Evolutionary conservation across 2,797 vertebrate genomes (phyloP).

Genomic region (Hybognathus amarus): DNA sequence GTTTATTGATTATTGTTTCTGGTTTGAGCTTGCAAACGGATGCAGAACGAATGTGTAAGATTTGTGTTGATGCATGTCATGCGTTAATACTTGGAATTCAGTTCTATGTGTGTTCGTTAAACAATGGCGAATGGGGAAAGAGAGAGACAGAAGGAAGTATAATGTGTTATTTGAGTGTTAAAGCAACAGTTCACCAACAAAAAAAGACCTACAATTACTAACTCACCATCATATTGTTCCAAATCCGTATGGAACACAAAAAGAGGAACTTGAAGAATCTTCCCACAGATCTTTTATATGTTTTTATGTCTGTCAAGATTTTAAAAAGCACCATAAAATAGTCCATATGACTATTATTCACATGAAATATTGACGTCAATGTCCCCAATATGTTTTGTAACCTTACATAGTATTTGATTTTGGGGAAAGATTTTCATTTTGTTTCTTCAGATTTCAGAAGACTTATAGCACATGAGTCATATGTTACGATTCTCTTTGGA

Average conservation of each 20-base stretch:
- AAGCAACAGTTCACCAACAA: conserved; percentile 7
- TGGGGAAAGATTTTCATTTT: not conserved
- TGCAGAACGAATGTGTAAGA: not conserved
- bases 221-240: not conserved
- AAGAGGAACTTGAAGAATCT: not conserved
- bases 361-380: not conserved
- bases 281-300: not conserved
- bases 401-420: not conserved
- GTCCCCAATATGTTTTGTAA: not conserved
- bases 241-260: not conserved
- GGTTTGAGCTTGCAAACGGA: conserved; percentile 7
- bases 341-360: too few relatives aligned
- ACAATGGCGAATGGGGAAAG: not conserved
- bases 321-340: not conserved
- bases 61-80: conserved; percentile 31
- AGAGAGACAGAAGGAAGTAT: not conserved
- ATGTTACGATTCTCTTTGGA: not conserved
- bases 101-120: conserved; percentile 14
- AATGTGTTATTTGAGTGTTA: conserved; percentile 18
- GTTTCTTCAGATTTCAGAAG: not conserved
- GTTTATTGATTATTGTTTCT: conserved; percentile 24
- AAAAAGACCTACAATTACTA: not conserved
- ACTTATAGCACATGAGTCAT: not conserved
- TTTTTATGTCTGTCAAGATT: not conserved
- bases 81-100: conserved; percentile 7